Evolutionary conservation across 2,113 vertebrate genomes (phyloP).

Genomic region (Progne subis): DNA sequence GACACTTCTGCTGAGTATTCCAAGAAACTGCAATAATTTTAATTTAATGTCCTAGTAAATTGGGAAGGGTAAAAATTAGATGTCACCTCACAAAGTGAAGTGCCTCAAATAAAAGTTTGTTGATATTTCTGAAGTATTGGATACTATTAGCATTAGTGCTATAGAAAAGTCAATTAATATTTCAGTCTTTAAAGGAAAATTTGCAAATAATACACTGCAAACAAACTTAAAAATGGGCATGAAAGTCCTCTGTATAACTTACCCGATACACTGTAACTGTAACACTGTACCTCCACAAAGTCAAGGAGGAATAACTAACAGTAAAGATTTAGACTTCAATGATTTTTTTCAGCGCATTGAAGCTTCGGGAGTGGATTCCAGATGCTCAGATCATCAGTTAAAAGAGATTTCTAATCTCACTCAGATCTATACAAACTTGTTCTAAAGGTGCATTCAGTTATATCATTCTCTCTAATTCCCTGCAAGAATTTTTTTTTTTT

Average conservation of each 20-base stretch:
- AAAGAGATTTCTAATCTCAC: background rate
- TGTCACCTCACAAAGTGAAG: background rate
- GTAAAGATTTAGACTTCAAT: background rate
- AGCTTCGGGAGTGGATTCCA: background rate
- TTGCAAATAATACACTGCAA: background rate
- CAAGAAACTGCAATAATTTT: background rate
- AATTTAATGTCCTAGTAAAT: background rate
- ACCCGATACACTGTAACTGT: background rate
- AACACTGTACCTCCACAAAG: too few species aligned
- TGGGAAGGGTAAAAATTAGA: background rate
- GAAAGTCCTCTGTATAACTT: background rate
- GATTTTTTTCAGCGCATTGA: background rate
- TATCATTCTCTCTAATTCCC: background rate
- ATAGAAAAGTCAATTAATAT: background rate
- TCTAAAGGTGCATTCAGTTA: background rate
- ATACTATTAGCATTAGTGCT: background rate
- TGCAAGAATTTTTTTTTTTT: too few species aligned
- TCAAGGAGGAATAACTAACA: background rate
- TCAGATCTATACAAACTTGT: background rate
- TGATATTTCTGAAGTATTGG: background rate
- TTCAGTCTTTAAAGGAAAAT: background rate
- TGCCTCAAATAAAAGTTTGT: background rate
- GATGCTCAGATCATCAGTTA: background rate
- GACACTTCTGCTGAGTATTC: background rate
- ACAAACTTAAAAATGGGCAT: background rate